Conservation (phyloP, 2,888 invertebrate genomes). For the Portevinia maculata region DNA sequence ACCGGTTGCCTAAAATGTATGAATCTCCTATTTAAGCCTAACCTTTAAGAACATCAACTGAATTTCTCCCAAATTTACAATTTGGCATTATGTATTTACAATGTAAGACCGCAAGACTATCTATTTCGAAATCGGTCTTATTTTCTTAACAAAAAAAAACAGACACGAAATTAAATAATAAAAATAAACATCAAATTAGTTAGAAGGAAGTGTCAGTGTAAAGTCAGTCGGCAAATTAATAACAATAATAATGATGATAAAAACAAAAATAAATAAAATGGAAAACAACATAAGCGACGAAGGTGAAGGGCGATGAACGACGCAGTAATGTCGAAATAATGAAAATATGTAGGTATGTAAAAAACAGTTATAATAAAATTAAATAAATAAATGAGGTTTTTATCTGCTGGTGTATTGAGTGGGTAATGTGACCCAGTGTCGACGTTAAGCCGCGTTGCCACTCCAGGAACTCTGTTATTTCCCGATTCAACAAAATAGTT, state of each 20-base stretch:
- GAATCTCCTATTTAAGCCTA: too few species aligned
- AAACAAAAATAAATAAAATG: constrained; percentile 50
- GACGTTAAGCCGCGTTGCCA: constrained; percentile 9
- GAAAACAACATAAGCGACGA: constrained; percentile 18
- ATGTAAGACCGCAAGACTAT: constrained; percentile 20
- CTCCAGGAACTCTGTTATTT: constrained; percentile 48
- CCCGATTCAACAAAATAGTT: constrained; percentile 42
- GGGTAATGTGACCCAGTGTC: constrained; percentile 33
- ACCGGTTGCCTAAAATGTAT: too few species aligned
- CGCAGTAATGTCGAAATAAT: too few species aligned
- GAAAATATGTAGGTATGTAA: too few species aligned
- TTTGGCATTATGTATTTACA: too few species aligned
- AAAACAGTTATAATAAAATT: too few species aligned
- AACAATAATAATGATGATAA: constrained; percentile 65
- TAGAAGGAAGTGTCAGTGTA: constrained; percentile 36
- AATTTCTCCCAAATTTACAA: too few species aligned
- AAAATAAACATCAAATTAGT: constrained; percentile 47
- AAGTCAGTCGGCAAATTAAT: constrained; percentile 57
- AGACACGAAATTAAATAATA: too few species aligned
- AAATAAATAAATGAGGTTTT: too few species aligned
- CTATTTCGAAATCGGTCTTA: constrained; percentile 30
- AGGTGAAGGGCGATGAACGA: too few species aligned
- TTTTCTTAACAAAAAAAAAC: too few species aligned
- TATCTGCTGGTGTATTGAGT: not conserved
- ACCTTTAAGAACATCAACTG: too few species aligned